Conservation (phyloP, 2,888 invertebrate genomes). For the Microdon myrmicae region DNA sequence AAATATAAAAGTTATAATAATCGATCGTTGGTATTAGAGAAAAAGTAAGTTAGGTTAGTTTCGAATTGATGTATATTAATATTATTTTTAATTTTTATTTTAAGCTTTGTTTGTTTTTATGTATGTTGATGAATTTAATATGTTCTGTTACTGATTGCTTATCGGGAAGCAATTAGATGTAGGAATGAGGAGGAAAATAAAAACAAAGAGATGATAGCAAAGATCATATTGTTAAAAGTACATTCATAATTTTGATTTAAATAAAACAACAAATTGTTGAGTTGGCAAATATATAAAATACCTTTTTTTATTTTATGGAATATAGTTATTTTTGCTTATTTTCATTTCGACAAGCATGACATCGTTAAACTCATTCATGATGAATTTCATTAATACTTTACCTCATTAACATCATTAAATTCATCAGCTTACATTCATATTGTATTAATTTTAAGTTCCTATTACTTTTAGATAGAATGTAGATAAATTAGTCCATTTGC, state of each 20-base stretch:
- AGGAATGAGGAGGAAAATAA: conserved; percentile 11
- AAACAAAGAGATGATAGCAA: conserved; percentile 3
- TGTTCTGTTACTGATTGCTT: conserved; percentile 45
- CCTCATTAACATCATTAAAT: conserved; percentile 43
- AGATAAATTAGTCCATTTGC: conserved; percentile 25
- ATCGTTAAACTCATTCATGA: conserved; percentile 26
- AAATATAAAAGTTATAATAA: too few relatives aligned
- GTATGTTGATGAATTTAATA: conserved; percentile 51
- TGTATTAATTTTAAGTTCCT: conserved; percentile 43
- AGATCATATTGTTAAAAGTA: conserved; percentile 48
- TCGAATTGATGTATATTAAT: conserved; percentile 17
- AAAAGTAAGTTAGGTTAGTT: conserved; percentile 16
- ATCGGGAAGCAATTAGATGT: conserved; percentile 14
- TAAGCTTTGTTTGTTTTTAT: conserved; percentile 19
- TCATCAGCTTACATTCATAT: conserved; percentile 34
- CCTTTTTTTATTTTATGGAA: conserved; percentile 31
- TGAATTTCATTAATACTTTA: conserved; percentile 9
- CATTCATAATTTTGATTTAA: conserved; percentile 33
- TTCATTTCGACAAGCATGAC: conserved; percentile 22
- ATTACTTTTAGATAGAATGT: conserved; percentile 26
- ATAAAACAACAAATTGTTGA: conserved; percentile 46
- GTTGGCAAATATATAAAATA: conserved; percentile 33
- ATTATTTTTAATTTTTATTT: conserved; percentile 14
- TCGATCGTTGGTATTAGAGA: conserved; percentile 46
- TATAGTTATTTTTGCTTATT: conserved; percentile 21